A percentile compares a stretch with the other conserved stretches of the same genome.
Conservation (phyloP, 1,140 invertebrate species). For the Lutraria rhynchaena region DNA sequence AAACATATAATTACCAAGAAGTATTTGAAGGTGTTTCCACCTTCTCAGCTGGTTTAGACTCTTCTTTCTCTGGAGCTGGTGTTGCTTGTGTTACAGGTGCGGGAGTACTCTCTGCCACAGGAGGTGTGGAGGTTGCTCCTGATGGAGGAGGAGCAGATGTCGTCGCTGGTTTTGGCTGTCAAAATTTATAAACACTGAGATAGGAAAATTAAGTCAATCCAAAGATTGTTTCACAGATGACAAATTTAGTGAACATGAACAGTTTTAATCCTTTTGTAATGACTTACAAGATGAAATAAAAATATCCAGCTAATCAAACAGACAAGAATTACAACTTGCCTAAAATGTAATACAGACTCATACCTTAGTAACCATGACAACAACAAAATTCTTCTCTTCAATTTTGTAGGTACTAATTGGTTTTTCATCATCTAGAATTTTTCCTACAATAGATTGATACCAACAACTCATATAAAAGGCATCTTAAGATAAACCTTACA, state of each 20-base stretch:
- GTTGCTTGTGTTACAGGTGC: constrained; percentile 51
- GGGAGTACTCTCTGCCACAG: constrained; percentile 29
- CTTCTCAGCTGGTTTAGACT: constrained; percentile 59
- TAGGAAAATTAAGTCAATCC: too few relatives aligned
- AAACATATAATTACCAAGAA: constrained; percentile 13
- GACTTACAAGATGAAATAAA: too few relatives aligned
- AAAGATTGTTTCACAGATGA: too few relatives aligned
- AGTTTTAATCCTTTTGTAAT: too few relatives aligned
- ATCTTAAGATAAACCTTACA: too few relatives aligned
- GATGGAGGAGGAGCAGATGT: constrained; percentile 40
- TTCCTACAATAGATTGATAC: constrained; percentile 87
- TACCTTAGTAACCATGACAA: constrained; percentile 96
- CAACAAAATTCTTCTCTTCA: constrained; percentile 98
- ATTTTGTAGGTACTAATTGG: constrained; percentile 94
- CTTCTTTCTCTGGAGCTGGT: constrained; percentile 57
- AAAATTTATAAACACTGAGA: too few relatives aligned
- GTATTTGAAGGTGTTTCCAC: constrained; percentile 53
- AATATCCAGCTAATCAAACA: not conserved
- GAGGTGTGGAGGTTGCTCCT: constrained; percentile 54
- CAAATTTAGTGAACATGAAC: too few relatives aligned
- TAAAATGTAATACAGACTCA: not conserved
- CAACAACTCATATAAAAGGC: too few relatives aligned
- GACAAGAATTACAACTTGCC: not conserved
- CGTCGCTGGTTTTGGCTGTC: constrained; percentile 57
- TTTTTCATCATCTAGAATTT: constrained; percentile 95